Evolutionary conservation across 2,888 invertebrate genomes (phyloP).

Genomic region (Chironomus riparius): DNA sequence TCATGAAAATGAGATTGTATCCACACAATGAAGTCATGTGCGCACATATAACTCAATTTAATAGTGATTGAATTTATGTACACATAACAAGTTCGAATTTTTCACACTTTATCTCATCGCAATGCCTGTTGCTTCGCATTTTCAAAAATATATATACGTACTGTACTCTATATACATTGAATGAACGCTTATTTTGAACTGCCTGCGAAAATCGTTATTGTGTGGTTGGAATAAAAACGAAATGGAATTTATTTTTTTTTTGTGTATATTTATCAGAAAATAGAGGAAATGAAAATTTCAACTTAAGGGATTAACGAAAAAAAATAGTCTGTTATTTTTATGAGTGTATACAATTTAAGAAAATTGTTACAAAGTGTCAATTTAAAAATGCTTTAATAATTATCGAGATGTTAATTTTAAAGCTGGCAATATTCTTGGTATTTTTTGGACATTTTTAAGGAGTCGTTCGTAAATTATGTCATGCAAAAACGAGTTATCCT

Average conservation of each 20-base stretch:
- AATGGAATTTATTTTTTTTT: neutral
- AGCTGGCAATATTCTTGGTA: too few relatives aligned
- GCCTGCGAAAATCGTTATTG: neutral
- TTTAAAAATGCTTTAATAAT: too few relatives aligned
- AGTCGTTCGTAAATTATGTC: too few relatives aligned
- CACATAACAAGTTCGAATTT: neutral
- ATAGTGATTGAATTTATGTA: constrained; percentile 15
- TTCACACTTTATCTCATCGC: neutral
- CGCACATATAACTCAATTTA: constrained; percentile 17
- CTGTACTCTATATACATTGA: neutral
- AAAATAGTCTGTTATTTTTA: too few relatives aligned
- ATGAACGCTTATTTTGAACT: neutral
- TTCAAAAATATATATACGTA: neutral
- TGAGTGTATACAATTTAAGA: too few relatives aligned
- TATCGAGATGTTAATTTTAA: too few relatives aligned
- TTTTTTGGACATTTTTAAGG: too few relatives aligned
- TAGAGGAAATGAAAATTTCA: neutral
- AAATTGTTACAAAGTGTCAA: too few relatives aligned
- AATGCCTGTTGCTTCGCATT: constrained; percentile 3
- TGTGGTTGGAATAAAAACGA: neutral
- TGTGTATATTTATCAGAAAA: neutral
- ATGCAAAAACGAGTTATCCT: too few relatives aligned
- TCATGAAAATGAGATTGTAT: constrained; percentile 5
- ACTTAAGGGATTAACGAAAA: too few relatives aligned
- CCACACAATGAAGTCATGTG: constrained; percentile 15